Percentiles rank a stretch among this genome's conserved stretches.
Evolutionary conservation across 2,797 vertebrate genomes (phyloP).

Genomic region (Vireo griseus): DNA sequence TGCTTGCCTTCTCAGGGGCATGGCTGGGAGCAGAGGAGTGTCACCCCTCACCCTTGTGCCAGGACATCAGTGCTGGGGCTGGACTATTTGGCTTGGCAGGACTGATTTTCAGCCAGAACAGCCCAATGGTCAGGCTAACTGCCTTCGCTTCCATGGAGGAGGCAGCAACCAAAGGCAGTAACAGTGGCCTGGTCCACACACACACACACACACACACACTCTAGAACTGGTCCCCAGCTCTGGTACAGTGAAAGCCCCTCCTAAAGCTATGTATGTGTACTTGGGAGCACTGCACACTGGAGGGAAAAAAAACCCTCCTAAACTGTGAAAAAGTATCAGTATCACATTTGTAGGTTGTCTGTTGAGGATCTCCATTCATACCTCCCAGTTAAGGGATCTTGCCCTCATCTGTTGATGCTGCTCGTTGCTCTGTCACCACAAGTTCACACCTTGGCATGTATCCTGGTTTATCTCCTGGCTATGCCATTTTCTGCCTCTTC

Average conservation of each 20-base stretch:
- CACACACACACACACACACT: not conserved
- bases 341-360: not conserved
- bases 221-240: not conserved
- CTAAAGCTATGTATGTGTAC: not conserved
- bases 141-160: not conserved
- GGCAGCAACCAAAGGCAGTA: not conserved
- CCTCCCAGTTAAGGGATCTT: not conserved
- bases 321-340: not conserved
- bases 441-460: not conserved
- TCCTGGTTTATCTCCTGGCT: not conserved
- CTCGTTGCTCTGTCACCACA: not conserved
- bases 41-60: not conserved
- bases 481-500: not conserved
- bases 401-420: not conserved
- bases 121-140: not conserved
- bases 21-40: not conserved
- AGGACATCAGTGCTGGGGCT: not conserved
- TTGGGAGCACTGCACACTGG: not conserved
- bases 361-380: not conserved
- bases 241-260: not conserved
- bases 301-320: not conserved
- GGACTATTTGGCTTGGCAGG: not conserved
- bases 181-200: not conserved
- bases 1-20: not conserved
- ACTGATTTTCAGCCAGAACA: not conserved